Conservation (phyloP, 2,113 vertebrate genomes). For the Syngnathoides biaculeatus region DNA sequence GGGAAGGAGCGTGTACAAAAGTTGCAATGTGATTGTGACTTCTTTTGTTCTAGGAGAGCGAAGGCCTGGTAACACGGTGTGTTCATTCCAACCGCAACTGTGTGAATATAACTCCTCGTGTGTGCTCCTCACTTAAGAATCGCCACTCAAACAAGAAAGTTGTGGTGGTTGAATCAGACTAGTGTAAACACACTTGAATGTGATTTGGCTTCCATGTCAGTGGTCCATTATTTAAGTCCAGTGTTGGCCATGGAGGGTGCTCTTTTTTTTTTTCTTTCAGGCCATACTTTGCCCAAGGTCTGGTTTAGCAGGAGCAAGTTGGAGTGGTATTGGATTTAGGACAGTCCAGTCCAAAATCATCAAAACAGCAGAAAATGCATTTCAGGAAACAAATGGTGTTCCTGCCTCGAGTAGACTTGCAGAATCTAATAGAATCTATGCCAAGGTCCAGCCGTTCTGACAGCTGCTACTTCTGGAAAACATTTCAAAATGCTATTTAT, state of each 20-base stretch:
- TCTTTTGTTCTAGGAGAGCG: conserved; percentile 23
- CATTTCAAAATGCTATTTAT: background rate
- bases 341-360: background rate
- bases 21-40: conserved; percentile 43
- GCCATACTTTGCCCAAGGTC: background rate
- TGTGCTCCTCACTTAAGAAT: conserved; percentile 33
- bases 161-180: background rate
- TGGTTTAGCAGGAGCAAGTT: background rate
- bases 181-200: background rate
- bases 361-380: background rate
- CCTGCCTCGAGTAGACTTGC: background rate
- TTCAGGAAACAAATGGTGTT: background rate
- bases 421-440: background rate
- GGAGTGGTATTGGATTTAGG: background rate
- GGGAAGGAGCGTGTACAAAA: conserved; percentile 36
- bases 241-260: background rate
- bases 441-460: background rate
- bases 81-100: conserved; percentile 23
- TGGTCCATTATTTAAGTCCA: background rate
- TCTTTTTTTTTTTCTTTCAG: background rate
- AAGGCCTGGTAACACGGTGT: conserved; percentile 26
- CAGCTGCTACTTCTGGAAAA: conserved; percentile 1
- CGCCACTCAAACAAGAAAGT: conserved; percentile 19
- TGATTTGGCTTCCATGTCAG: background rate
- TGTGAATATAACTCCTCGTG: conserved; percentile 10